A percentile compares a stretch with the other conserved stretches of the same genome.
phyloP scores from a whole-genome alignment of 2,113 vertebrate species.

The Gnathonemus echidnorhynchus region DNA sequence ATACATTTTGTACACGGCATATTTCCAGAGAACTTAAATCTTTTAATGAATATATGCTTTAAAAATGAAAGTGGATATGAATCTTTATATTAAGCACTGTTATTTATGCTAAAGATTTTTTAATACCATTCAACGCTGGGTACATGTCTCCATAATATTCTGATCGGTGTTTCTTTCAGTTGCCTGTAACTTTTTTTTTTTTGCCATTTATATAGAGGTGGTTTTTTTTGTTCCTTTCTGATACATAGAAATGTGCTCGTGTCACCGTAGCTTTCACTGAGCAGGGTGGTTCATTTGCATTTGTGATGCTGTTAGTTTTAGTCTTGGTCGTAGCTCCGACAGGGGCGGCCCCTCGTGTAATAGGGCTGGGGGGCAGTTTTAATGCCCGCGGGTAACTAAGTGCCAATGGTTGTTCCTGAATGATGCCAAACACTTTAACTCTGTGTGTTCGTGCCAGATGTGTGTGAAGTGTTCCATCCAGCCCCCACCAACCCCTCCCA shows the following conservation, averaged over 20 bases:
- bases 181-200: slow-evolving; percentile 28
- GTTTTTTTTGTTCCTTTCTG: slow-evolving; percentile 38
- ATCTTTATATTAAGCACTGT: slow-evolving; percentile 69
- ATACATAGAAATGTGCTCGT: slow-evolving; percentile 41
- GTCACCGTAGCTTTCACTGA: slow-evolving; percentile 39
- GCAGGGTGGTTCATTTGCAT: slow-evolving; percentile 46
- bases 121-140: slow-evolving; percentile 43
- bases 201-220: slow-evolving; percentile 56
- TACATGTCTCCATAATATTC: slow-evolving; percentile 55
- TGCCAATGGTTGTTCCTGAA: slow-evolving; percentile 31
- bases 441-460: slow-evolving; percentile 10
- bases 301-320: slow-evolving; percentile 30
- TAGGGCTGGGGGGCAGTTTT: slow-evolving; percentile 1
- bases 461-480: not conserved
- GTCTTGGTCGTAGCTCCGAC: not conserved
- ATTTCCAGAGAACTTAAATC: slow-evolving; percentile 82
- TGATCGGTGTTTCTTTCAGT: slow-evolving; percentile 29
- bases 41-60: slow-evolving; percentile 83
- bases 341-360: not conserved
- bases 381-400: slow-evolving; percentile 6
- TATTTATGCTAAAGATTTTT: slow-evolving; percentile 49
- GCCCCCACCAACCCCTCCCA: not conserved
- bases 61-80: slow-evolving; percentile 61
- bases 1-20: slow-evolving; percentile 84
- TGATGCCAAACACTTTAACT: slow-evolving; percentile 23